Percentiles rank a stretch among this genome's conserved stretches.
phyloP scores from a whole-genome alignment of 2,113 vertebrate genomes.

The Halcyon malimbica region DNA sequence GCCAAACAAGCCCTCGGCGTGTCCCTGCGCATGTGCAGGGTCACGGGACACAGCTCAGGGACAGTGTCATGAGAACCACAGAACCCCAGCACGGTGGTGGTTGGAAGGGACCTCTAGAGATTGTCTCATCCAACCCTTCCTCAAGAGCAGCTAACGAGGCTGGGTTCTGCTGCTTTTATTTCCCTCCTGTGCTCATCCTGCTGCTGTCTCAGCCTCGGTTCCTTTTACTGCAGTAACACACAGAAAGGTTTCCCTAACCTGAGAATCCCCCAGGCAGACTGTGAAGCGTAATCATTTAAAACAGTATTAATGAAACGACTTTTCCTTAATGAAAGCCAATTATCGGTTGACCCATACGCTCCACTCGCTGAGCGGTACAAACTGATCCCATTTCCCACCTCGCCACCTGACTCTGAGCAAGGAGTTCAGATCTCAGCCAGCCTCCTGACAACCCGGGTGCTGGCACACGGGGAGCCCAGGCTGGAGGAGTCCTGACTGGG shows the following conservation, averaged over 20 bases:
- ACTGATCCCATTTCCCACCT: not conserved
- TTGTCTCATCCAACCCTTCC: no score
- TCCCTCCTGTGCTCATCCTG: not conserved
- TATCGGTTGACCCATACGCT: constrained; percentile 1
- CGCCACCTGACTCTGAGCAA: not conserved
- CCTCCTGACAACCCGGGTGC: not conserved
- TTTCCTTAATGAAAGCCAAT: constrained; percentile 49
- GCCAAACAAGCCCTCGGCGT: not conserved
- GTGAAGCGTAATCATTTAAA: constrained; percentile 5
- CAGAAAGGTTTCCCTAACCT: not conserved
- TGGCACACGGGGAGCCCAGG: not conserved
- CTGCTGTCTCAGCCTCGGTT: not conserved
- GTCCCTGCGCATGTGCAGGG: accelerated
- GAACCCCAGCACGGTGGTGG: no score
- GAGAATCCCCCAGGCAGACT: not conserved
- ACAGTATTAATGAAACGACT: constrained; percentile 1
- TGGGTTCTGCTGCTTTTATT: not conserved
- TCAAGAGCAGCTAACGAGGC: no score
- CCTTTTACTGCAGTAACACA: not conserved
- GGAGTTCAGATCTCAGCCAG: not conserved
- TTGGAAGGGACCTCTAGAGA: no score
- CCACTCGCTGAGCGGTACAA: not conserved
- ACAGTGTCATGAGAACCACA: not conserved
- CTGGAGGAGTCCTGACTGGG: not conserved
- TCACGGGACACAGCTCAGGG: not conserved